These are phyloP conservation scores for Scaptomyza montana DNA, from an alignment of 1,140 invertebrate genomes.

Conservation along the genomic window DNA sequence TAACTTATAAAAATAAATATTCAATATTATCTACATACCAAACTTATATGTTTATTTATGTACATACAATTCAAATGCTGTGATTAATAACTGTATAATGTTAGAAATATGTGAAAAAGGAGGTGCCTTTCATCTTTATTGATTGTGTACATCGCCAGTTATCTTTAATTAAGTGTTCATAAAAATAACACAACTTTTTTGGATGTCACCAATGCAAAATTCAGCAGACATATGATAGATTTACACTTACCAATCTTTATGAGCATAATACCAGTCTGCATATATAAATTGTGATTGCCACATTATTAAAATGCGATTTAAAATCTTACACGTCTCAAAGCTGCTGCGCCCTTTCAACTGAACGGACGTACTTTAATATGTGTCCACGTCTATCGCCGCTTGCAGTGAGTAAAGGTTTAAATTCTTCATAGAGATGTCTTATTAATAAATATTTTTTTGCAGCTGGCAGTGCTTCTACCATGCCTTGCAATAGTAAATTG, in stretches of 20 bases:
- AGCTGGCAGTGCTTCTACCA: constrained; percentile 20
- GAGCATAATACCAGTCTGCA: constrained; percentile 12
- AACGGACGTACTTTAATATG: constrained; percentile 25
- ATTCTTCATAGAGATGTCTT: background rate
- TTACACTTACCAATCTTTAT: constrained; percentile 38
- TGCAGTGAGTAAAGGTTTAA: constrained; percentile 10
- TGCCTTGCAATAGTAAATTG: constrained; percentile 3
- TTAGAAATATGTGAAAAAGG: background rate
- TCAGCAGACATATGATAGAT: constrained; percentile 4
- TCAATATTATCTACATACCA: constrained; percentile 8
- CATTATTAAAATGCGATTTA: constrained; percentile 26
- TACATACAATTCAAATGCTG: background rate
- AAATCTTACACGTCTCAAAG: constrained; percentile 12
- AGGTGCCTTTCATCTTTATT: constrained; percentile 1
- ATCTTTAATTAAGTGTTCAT: constrained; percentile 25
- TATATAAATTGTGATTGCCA: constrained; percentile 21
- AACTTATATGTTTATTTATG: background rate
- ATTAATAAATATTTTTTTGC: background rate
- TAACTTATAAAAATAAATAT: no score
- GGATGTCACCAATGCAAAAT: constrained; percentile 39
- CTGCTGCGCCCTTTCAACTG: constrained; percentile 10
- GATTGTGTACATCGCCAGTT: background rate
- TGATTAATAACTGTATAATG: background rate
- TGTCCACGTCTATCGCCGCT: background rate
- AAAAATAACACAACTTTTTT: constrained; percentile 2